Evolutionary conservation across 2,113 vertebrate genomes (phyloP).

Genomic region (Zeus faber): DNA sequence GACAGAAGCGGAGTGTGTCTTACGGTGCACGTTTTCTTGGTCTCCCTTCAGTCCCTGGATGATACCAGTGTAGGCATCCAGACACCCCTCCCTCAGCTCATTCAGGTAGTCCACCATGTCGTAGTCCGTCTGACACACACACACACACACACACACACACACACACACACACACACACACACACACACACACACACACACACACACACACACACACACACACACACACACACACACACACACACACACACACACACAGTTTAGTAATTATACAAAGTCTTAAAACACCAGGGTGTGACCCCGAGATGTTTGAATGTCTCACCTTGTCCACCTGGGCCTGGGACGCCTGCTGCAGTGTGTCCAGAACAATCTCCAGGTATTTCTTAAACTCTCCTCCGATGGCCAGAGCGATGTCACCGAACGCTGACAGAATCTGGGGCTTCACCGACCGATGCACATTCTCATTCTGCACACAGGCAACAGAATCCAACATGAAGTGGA

Average conservation of each 20-base stretch:
- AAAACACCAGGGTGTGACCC: neutral
- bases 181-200: too few species aligned
- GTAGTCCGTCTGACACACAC: constrained; percentile 85
- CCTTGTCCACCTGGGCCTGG: constrained; percentile 97
- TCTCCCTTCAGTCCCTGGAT: constrained; percentile 97
- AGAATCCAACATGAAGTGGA: too few species aligned
- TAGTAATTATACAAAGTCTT: neutral
- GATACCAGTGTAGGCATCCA: constrained; percentile 97
- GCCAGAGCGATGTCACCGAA: constrained; percentile 97
- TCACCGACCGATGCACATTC: constrained; percentile 96
- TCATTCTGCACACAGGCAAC: constrained; percentile 80
- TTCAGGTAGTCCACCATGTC: constrained; percentile 99
- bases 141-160: neutral
- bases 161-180: too few species aligned
- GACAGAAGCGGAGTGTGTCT: too few species aligned
- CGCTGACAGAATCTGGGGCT: constrained; percentile 95
- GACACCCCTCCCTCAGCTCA: constrained; percentile 92
- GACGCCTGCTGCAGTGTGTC: constrained; percentile 97
- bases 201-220: neutral
- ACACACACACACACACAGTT: neutral
- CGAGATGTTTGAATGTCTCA: constrained; percentile 38
- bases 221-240: neutral
- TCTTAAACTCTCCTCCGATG: constrained; percentile 97
- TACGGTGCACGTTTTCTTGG: constrained; percentile 98
- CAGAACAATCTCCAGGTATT: constrained; percentile 94